Evolutionary conservation across 2,888 invertebrate species (phyloP), one percentile per base, ranked within the genome.

Genomic region (Callyntrura guangdongensis): DNA sequence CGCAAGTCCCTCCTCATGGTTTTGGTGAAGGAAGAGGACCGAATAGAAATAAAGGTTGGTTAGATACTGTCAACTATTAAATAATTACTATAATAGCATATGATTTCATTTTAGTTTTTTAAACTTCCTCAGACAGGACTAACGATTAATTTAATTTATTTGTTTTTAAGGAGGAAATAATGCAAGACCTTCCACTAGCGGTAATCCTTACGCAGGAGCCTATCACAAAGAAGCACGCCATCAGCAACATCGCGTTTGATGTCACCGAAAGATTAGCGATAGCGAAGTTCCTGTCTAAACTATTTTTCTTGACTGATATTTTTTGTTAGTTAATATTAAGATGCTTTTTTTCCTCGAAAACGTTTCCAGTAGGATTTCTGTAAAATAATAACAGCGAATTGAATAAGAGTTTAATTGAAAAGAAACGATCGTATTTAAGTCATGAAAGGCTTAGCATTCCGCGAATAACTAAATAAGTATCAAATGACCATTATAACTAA

Each of bases 11-110:
- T 90, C 96, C 96, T 90, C 96, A 96, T 92, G 97, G 97, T 72
- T 97, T 96, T 94, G 97, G 97, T 22, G 97, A 97, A 94, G 96
- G 97, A 45, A 95, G 97, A 94, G 97, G 97, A 90, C 97, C 94
- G 45, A 94, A 94, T 91, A 90, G 94, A 91, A 92, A 92, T 77
- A 92, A 93, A 93, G 93, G 92, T 93, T 36, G 2, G 36, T 47
- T 17, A 69, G 14, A 2, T 25, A n/a, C 0, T 69, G n/a, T 67
- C 22, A 64, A 25, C 9, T 25, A 25, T 56, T 56, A 22, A 67
- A 74, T 69, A 22, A 67, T 67, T 67, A 12, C 22, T 9, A 6
- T 11, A n/a, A n/a, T n/a, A n/a, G n/a, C n/a, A n/a, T n/a, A n/a
- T n/a, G n/a, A n/a, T n/a, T n/a, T n/a, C n/a, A n/a, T n/a, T n/a